Evolutionary conservation across 2,113 vertebrate genomes (phyloP), one percentile per base, ranked within the genome.

Genomic region (Galemys pyrenaicus): DNA sequence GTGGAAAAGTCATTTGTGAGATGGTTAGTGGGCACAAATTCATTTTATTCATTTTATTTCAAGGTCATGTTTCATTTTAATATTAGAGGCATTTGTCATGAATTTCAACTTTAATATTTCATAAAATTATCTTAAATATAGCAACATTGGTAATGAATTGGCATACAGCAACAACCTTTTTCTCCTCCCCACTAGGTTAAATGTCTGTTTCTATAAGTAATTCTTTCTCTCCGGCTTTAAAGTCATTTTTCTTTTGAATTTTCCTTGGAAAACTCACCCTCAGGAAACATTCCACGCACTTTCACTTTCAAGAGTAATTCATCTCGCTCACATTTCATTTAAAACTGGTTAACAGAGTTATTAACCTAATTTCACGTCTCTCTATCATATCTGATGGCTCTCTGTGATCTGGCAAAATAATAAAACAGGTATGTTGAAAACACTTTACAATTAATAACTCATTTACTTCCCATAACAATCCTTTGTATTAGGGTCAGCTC

Each of bases 11-110:
- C 6, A 39, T 83, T 73, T 92, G 41, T 81, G 54, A 71, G 35
- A 70, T 86, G 56, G 3, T 19, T 70, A 82, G 20, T 71, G 44
- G 39, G 46, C n/a, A 89, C 35, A 92, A 86, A 62, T 68, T 9
- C 41, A 64, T 88, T n/a, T 94, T 68, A 95, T 91, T 95, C 20
- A 74, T 88, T 95, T 95, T 82, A 75, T 94, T 94, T 95, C 32
- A 92, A 95, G 83, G 77, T 83, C 54, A 35, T 62, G 32, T 65
- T 92, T 95, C 37, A 64, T n/a, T 58, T 89, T 79, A 89, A 81
- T 92, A 80, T 83, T 78, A 95, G 74, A 94, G 94, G 49, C n/a
- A 91, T 64, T 79, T 94, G 80, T 75, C 35, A 92, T 58, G 35
- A 64, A 94, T 92, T 86, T 96, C 68, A 89, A 44, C 41, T 94